phyloP scores from a whole-genome alignment of 1,140 invertebrate species.

The Drusus annulatus region DNA sequence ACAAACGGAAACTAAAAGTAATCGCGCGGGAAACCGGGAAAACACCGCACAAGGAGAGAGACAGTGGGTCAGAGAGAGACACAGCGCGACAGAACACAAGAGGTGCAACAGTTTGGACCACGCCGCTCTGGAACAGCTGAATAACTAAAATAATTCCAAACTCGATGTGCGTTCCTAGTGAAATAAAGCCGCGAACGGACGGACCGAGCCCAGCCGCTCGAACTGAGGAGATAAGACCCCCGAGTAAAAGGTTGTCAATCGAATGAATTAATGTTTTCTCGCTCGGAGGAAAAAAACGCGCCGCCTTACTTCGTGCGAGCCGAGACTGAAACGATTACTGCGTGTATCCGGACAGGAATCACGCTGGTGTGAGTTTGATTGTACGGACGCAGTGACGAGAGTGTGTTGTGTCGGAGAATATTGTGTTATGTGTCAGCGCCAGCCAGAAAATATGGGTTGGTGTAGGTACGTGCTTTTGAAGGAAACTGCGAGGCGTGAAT shows the following conservation, averaged over 20 bases:
- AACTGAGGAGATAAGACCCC: background rate
- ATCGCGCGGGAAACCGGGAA: constrained; percentile 28
- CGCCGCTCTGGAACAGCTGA: constrained; percentile 45
- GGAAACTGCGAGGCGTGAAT: constrained; percentile 9
- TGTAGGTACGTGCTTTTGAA: background rate
- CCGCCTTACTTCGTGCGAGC: constrained; percentile 3
- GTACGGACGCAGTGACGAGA: constrained; percentile 19
- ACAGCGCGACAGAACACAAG: constrained; percentile 16
- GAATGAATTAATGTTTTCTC: background rate
- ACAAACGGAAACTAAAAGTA: background rate
- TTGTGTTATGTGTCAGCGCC: background rate
- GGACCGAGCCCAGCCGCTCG: background rate
- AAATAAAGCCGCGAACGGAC: constrained; percentile 30
- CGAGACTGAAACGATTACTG: background rate
- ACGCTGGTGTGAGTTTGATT: constrained; percentile 24
- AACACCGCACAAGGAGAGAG: background rate
- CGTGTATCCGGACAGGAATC: background rate
- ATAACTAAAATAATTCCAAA: constrained; percentile 48
- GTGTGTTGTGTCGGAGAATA: constrained; percentile 14
- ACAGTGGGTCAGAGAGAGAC: background rate
- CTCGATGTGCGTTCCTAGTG: constrained; percentile 37
- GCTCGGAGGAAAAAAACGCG: background rate
- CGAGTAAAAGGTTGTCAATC: constrained; percentile 7
- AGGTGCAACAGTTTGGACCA: constrained; percentile 41
- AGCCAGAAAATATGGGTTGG: constrained; percentile 8